phyloP scores from a whole-genome alignment of 2,888 invertebrate genomes.

The Cerastis leucographa region DNA sequence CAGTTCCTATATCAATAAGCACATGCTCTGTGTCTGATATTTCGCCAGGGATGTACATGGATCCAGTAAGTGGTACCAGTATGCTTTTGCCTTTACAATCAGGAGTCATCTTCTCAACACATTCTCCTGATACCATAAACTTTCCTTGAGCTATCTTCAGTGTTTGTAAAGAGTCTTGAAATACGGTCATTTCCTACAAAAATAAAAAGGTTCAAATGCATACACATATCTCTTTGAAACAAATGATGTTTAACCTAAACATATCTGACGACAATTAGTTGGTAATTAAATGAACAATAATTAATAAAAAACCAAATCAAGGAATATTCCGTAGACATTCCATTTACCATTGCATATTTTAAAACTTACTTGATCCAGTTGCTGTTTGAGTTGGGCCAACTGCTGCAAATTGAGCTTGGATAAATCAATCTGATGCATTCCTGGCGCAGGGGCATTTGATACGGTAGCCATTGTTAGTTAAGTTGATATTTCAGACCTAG shows the following conservation, averaged over 20 bases:
- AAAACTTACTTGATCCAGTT: slow-evolving; percentile 94
- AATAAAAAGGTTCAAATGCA: slow-evolving; percentile 16
- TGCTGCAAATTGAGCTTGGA: slow-evolving; percentile 95
- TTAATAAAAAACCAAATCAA: not conserved
- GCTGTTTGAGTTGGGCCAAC: slow-evolving; percentile 95
- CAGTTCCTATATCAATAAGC: slow-evolving; percentile 98
- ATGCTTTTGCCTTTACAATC: slow-evolving; percentile 95
- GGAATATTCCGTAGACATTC: not conserved
- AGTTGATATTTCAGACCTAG: slow-evolving; percentile 44
- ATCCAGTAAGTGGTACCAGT: slow-evolving; percentile 98
- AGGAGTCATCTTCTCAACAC: slow-evolving; percentile 94
- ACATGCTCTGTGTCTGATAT: slow-evolving; percentile 96
- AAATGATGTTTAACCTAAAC: not conserved
- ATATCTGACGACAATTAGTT: not conserved
- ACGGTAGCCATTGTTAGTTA: slow-evolving; percentile 90
- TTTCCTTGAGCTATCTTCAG: slow-evolving; percentile 97
- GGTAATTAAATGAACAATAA: not conserved
- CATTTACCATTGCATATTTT: slow-evolving; percentile 3
- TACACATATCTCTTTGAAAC: not conserved
- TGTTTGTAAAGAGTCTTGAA: slow-evolving; percentile 97
- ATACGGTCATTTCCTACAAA: slow-evolving; percentile 95
- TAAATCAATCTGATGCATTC: slow-evolving; percentile 95
- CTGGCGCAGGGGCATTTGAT: slow-evolving; percentile 91
- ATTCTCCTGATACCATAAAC: slow-evolving; percentile 96
- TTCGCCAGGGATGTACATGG: slow-evolving; percentile 99